These are phyloP conservation scores for Stenodema calcarata DNA, from an alignment of 2,888 invertebrate species.

Conservation along the genomic window DNA sequence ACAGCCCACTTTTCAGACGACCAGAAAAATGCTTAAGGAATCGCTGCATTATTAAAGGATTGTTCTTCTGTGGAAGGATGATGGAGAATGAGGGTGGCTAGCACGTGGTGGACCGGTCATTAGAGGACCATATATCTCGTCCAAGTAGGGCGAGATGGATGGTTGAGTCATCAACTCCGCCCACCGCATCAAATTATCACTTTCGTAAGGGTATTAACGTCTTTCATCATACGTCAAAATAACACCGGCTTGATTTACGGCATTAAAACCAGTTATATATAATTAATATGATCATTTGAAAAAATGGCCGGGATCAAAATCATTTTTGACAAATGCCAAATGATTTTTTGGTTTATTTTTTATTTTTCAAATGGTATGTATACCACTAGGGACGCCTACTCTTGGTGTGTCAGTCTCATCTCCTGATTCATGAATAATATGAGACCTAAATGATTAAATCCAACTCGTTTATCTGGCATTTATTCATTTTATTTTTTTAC, in stretches of 20 bases:
- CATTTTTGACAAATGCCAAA: too few relatives aligned
- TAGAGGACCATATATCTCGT: slow-evolving; percentile 27
- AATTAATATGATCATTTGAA: too few relatives aligned
- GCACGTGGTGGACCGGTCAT: slow-evolving; percentile 24
- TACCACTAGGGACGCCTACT: too few relatives aligned
- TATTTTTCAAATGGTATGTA: too few relatives aligned
- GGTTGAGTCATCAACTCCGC: slow-evolving; percentile 36
- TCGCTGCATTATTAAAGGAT: neutral
- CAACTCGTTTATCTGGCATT: too few relatives aligned
- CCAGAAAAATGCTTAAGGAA: neutral
- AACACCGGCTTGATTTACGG: neutral
- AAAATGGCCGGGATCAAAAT: too few relatives aligned
- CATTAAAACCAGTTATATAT: neutral
- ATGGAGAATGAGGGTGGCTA: neutral
- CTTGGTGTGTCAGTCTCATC: too few relatives aligned
- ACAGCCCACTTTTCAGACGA: too few relatives aligned
- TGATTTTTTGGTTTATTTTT: too few relatives aligned
- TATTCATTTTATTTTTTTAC: too few relatives aligned
- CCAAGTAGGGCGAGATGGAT: slow-evolving; percentile 14
- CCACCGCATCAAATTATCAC: slow-evolving; percentile 30
- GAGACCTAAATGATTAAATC: too few relatives aligned
- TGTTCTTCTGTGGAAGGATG: neutral
- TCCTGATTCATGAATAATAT: too few relatives aligned
- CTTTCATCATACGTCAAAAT: neutral
- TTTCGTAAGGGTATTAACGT: neutral